Conservation (phyloP, 2,797 vertebrate genomes). For the Dryobates pubescens region DNA sequence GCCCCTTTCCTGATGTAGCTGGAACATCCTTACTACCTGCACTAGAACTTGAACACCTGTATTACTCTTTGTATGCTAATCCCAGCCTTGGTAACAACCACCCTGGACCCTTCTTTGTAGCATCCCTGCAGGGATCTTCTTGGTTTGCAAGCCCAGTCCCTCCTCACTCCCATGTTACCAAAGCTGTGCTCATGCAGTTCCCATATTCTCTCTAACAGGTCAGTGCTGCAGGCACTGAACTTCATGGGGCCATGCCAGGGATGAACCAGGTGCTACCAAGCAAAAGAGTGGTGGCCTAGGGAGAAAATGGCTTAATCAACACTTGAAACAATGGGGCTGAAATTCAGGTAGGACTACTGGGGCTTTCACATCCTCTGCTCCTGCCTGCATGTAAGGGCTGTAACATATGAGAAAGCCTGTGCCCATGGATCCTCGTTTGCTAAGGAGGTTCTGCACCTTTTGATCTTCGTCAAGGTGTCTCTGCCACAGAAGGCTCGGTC, state of each 20-base stretch:
- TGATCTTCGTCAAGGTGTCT: not conserved
- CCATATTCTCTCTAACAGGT: not conserved
- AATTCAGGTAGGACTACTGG: not conserved
- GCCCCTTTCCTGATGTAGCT: not conserved
- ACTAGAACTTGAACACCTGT: not conserved
- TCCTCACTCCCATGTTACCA: not conserved
- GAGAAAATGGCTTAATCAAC: not conserved
- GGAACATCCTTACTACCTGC: not conserved
- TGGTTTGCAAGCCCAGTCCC: not conserved
- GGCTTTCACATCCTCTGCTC: not conserved
- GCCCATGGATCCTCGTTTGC: not conserved
- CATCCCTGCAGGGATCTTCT: not conserved
- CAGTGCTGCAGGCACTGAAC: not conserved
- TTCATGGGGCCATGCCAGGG: not conserved
- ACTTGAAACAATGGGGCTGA: not conserved
- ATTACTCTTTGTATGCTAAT: not conserved
- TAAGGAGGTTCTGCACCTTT: not conserved
- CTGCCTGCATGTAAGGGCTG: not conserved
- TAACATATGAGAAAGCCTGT: rapidly evolving
- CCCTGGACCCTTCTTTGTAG: not conserved
- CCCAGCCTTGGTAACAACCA: not conserved
- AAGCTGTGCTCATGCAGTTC: not conserved
- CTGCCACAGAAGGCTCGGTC: not conserved
- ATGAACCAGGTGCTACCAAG: not conserved
- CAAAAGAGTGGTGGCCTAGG: not conserved